Base-by-base conservation (phyloP, 2,888 invertebrate species). In the Lacanobia wlatinum region DNA sequence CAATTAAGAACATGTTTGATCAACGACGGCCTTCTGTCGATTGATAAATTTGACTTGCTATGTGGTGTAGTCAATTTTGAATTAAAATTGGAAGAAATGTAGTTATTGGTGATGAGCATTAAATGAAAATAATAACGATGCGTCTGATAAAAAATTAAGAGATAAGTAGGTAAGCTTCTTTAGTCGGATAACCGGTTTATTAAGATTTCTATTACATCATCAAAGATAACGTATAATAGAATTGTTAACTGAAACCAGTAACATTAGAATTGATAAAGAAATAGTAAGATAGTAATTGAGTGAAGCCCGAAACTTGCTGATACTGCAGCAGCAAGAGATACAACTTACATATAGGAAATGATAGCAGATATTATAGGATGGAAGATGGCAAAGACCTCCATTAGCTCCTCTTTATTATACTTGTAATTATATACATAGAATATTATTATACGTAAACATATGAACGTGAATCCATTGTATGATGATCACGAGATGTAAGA, bases 401-500 rank as follows among this genome's bases (percentile, higher is more conserved):
- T 9, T 46, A 46, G 28, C 3, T 59, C 28, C 34, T 14, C 23
- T 16, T 8, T 8, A 23, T 40, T 14, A 53, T 48, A 21, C 28
- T 56, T 23, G 21, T 43, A 55, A 34, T 43, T 43, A 55, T 18
- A 56, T 23, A 8, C 23, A 3, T 12, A 73, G 12, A 7, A 18
- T 70, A 38, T 40, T 34, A 43, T 73, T 58, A 53, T 55, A 59
- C 53, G 4, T 3, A 28, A 3, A 2, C 12, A 18, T 78, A 50
- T 18, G 23, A 53, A 52, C 6, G 21, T 46, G 43, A 40, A 52
- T 62, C 73, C 34, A 34, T 34, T 34, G 66, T 78, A n/a, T 63
- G 59, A 66, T 65, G 63, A 70, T 67, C 63, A 52, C 16, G 60
- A 64, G 53, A 62, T 77, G 62, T 59, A 55, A 76, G 18, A 77